phyloP scores from a whole-genome alignment of 2,113 vertebrate genomes.

The Eulemur macaco region DNA sequence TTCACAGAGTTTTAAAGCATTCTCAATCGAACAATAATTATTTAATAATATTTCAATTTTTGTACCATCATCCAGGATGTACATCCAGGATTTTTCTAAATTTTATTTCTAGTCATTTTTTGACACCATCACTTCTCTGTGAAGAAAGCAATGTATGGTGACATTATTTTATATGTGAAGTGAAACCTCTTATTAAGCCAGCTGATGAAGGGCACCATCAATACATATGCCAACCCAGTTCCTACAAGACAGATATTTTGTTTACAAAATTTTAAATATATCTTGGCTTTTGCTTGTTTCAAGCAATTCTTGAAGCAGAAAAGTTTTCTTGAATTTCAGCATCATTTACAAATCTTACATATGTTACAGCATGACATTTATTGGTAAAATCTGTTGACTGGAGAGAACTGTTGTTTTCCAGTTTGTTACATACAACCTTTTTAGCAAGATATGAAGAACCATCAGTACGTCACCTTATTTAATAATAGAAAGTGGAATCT shows the following conservation, averaged over 20 bases:
- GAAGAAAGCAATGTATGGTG: background rate
- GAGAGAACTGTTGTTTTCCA: background rate
- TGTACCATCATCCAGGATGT: background rate
- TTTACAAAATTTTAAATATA: background rate
- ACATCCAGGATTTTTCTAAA: background rate
- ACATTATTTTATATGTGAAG: background rate
- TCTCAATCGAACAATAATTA: background rate
- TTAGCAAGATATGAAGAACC: background rate
- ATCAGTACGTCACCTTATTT: background rate
- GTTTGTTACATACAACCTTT: background rate
- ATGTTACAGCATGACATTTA: constrained; percentile 25
- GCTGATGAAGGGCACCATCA: background rate
- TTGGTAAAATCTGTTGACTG: constrained; percentile 40
- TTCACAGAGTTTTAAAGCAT: background rate
- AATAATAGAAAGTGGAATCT: background rate
- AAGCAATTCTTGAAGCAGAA: background rate
- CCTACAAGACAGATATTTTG: background rate
- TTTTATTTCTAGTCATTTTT: background rate
- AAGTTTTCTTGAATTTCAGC: background rate
- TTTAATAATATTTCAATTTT: background rate
- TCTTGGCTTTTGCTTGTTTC: background rate
- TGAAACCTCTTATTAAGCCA: background rate
- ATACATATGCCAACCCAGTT: background rate
- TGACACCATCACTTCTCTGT: background rate
- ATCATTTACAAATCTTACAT: constrained; percentile 11